Conservation (phyloP, 2,888 invertebrate genomes). For the Thelaira solivaga region DNA sequence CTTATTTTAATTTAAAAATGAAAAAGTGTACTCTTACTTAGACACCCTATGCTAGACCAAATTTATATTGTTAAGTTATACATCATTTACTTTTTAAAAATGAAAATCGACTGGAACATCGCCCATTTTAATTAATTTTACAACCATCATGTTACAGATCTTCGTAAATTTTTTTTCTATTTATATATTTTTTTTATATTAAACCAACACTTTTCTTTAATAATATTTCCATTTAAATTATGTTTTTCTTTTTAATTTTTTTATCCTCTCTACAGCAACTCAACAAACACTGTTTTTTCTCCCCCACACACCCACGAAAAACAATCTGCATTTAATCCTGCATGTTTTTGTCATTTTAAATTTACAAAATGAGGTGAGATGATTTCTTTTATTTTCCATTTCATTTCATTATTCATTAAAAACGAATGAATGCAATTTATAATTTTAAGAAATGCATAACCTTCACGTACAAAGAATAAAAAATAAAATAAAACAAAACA, state of each 20-base stretch:
- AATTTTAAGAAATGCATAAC: too few species aligned
- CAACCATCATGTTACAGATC: too few species aligned
- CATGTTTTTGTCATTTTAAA: conserved; percentile 40
- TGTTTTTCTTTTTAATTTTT: conserved; percentile 15
- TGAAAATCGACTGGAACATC: too few species aligned
- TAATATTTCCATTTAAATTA: background rate
- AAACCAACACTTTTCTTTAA: background rate
- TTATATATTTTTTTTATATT: background rate
- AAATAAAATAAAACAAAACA: too few species aligned
- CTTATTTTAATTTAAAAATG: too few species aligned
- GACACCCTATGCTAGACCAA: too few species aligned
- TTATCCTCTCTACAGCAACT: conserved; percentile 2
- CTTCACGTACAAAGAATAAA: too few species aligned
- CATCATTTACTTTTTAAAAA: too few species aligned
- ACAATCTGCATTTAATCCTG: conserved; percentile 8
- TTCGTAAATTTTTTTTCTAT: too few species aligned
- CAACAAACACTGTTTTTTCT: background rate
- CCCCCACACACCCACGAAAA: background rate
- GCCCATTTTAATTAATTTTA: too few species aligned
- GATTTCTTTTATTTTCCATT: background rate
- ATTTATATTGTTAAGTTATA: too few species aligned
- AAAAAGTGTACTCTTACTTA: too few species aligned
- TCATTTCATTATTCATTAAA: background rate
- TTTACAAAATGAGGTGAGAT: conserved; percentile 51
- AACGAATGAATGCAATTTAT: background rate